Evolutionary conservation across 2,797 vertebrate genomes (phyloP), one percentile per base, ranked within the genome.

Genomic region (Dipus sagitta): DNA sequence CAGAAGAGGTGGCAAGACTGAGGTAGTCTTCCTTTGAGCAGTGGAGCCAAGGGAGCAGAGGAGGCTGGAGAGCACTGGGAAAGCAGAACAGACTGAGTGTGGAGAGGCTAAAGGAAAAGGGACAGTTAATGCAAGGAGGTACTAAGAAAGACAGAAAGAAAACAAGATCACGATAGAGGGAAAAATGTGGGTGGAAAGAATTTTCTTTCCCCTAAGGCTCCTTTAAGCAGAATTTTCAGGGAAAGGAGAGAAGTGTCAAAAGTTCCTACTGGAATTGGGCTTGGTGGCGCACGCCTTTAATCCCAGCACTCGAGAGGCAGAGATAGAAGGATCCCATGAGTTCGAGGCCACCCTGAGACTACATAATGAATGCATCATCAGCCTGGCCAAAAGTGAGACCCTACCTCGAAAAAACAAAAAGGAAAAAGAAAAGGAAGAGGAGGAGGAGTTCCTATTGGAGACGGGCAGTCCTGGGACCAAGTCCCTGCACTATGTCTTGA

Each of bases 121-220:
- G 13, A 14, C 1, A 32, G 58, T 15, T 34, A 65, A 74, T 13
- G 58, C 5, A 71, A 24, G 13, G 42, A 79, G 24, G 10, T 14
- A 2, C 32, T 30, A 26, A 3, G 47, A 47, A 77, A 30, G 18
- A 20, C 23, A 28, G 21, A 78, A 26, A 26, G 23, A 79, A 78
- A 83, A 78, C 11, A 15, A 67, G 74, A 17, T 58, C 77, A 78
- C 77, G 62, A n/a, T 3, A 6, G 23, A 58, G 76, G 10, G 54
- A 14, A 34, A 20, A 80, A 23, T 67, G 32, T 18, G 30, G 54
- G 26, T 47, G 65, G 47, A 85, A 86, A 79, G 12, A 71, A 65
- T 11, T 64, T 67, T 86, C 91, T 62, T 90, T 84, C 34, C 65
- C 75, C 72, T 21, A 42, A 81, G 76, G 92, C 21, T 58, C 54